Percentiles rank a stretch among this genome's conserved stretches.
phyloP scores from a whole-genome alignment of 1,140 invertebrate species.

The Helicoverpa zea region DNA sequence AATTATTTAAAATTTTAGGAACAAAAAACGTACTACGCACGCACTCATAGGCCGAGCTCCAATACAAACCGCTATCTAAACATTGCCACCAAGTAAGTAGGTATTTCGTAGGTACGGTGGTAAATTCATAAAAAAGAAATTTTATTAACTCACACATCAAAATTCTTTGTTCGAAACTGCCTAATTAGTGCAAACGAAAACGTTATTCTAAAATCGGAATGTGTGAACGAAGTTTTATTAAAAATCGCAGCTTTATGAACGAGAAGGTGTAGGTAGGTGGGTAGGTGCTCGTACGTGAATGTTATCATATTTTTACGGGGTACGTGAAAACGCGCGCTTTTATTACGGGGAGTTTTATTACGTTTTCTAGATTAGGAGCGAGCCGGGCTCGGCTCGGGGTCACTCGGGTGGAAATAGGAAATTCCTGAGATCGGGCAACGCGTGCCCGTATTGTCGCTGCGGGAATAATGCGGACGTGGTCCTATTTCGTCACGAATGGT shows the following conservation, averaged over 20 bases:
- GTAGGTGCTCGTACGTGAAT: conserved; percentile 68
- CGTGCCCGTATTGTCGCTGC: conserved; percentile 20
- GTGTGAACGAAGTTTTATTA: conserved; percentile 48
- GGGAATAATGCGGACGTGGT: conserved; percentile 40
- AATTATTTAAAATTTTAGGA: neutral
- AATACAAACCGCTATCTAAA: conserved; percentile 1
- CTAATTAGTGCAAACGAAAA: conserved; percentile 54
- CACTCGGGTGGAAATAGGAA: conserved; percentile 52
- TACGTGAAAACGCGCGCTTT: conserved; percentile 82
- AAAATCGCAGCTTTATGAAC: conserved; percentile 45
- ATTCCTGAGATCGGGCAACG: conserved; percentile 53
- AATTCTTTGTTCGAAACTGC: conserved; percentile 54
- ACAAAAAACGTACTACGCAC: neutral
- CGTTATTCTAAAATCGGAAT: conserved; percentile 42
- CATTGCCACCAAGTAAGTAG: neutral
- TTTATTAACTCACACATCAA: conserved; percentile 54
- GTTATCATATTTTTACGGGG: conserved; percentile 85
- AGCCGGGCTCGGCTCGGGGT: conserved; percentile 49
- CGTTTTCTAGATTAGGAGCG: conserved; percentile 81
- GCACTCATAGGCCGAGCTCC: neutral
- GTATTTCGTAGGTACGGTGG: neutral
- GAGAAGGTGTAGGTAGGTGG: conserved; percentile 11
- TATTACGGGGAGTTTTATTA: conserved; percentile 83
- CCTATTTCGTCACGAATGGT: conserved; percentile 34
- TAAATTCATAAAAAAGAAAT: conserved; percentile 38